Evolutionary conservation across 2,888 invertebrate genomes (phyloP), one percentile per base, ranked within the genome.

Genomic region (Exocentrus adspersus): DNA sequence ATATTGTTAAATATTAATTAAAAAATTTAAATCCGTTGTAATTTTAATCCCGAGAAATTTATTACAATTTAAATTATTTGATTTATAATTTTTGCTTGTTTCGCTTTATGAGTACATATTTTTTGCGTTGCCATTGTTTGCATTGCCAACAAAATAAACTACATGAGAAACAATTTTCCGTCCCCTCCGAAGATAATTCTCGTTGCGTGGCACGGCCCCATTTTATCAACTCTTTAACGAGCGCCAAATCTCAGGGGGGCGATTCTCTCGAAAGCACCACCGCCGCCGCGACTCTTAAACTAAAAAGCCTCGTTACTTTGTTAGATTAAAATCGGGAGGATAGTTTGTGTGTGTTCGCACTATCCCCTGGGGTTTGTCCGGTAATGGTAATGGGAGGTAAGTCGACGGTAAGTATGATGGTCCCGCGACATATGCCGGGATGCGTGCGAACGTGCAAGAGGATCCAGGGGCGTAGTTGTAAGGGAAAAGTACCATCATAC

Each of bases 311-410:
- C n/a, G 62, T 61, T 62, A 69, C 69, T 67, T 57, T 66, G 69
- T 63, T 71, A 67, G 67, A 72, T 68, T 70, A 68, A 72, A 70
- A 65, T 63, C 53, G 64, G 61, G 65, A 67, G 60, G 64, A 67
- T 58, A 66, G 62, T 57, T 60, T 30, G 45, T 54, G n/a, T n/a
- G n/a, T n/a, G n/a, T n/a, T n/a, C n/a, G n/a, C n/a, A 60, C 54
- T 37, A 53, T 65, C 65, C 69, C 65, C 56, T 58, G 60, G 67
- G 65, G n/a, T n/a, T n/a, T n/a, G n/a, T n/a, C n/a, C n/a, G 67
- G 67, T 68, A 67, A 65, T 56, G 42, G 60, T 68, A 68, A 72
- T 71, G 63, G 69, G 70, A 72, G 72, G 71, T 72, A 74, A 57
- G 48, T 24, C 7, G 7, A 7, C 7, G 24, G n/a, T n/a, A n/a